Evolutionary conservation across 2,888 invertebrate species (phyloP).

Genomic region (Caradrina kadenii): DNA sequence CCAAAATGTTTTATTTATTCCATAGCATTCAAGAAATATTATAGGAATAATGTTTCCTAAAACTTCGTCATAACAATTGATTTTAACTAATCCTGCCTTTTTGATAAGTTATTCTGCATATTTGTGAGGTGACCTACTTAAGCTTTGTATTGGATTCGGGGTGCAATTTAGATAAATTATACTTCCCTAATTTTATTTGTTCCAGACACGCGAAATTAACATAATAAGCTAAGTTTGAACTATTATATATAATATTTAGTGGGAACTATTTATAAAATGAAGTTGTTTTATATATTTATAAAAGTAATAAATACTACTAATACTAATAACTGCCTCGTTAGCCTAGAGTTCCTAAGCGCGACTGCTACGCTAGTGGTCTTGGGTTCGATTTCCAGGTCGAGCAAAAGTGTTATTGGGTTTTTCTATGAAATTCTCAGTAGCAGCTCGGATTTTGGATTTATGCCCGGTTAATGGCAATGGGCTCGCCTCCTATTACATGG

Average conservation of each 20-base stretch:
- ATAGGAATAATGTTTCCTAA: background rate
- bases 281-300: background rate
- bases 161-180: conserved; percentile 53
- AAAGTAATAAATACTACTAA: no score
- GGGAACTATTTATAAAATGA: background rate
- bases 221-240: conserved; percentile 11
- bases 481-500: no score
- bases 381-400: no score
- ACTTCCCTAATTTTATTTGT: conserved; percentile 54
- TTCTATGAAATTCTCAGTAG: no score
- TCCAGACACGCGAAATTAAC: conserved; percentile 53
- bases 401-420: no score
- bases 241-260: background rate
- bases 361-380: no score
- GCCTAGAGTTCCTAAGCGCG: no score
- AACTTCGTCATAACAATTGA: background rate
- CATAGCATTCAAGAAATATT: rapidly evolving
- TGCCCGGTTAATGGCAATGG: no score
- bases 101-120: conserved; percentile 14
- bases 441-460: no score
- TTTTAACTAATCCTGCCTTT: background rate
- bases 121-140: conserved; percentile 36
- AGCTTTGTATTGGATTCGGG: conserved; percentile 39
- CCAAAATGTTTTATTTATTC: no score
- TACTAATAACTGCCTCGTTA: no score